A percentile compares a stretch with the other conserved stretches of the same genome.
These are phyloP conservation scores for Scolopax mira DNA, from an alignment of 2,113 vertebrate species.

Conservation along the genomic window DNA sequence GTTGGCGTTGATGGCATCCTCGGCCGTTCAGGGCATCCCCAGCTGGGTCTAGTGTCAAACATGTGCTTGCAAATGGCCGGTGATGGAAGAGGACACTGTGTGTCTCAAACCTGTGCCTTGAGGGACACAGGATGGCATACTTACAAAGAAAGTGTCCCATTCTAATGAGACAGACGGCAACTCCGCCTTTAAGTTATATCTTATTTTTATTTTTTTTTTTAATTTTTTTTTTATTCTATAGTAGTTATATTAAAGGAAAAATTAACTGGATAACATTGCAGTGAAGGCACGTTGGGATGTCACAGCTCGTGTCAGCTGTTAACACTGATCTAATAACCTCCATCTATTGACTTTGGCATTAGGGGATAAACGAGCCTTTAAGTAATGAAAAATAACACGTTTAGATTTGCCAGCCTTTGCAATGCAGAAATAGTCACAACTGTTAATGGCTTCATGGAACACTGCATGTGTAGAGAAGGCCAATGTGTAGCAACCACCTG, in stretches of 20 bases:
- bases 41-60: background rate
- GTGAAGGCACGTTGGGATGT: slow-evolving; percentile 70
- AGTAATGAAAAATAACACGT: slow-evolving; percentile 35
- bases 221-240: slow-evolving; percentile 53
- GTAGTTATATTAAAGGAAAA: slow-evolving; percentile 65
- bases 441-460: slow-evolving; percentile 70
- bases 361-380: slow-evolving; percentile 62
- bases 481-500: slow-evolving; percentile 75
- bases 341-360: slow-evolving; percentile 46
- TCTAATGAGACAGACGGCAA: slow-evolving; percentile 52
- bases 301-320: slow-evolving; percentile 62
- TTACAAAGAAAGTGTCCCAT: background rate
- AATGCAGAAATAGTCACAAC: slow-evolving; percentile 69
- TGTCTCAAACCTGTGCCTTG: slow-evolving; percentile 68
- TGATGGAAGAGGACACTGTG: slow-evolving; percentile 38
- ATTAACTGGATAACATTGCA: slow-evolving; percentile 78
- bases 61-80: slow-evolving; percentile 38
- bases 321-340: slow-evolving; percentile 64
- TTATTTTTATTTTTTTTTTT: background rate
- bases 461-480: slow-evolving; percentile 75
- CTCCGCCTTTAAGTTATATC: slow-evolving; percentile 73
- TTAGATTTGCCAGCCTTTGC: slow-evolving; percentile 66
- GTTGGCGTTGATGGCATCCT: background rate
- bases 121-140: slow-evolving; percentile 24
- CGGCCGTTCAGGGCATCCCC: background rate